Conservation (phyloP, 2,113 vertebrate genomes). For the human region GRCh38 chr22:47518001-47518500, state of each 20-base stretch:
- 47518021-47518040: too few relatives aligned
- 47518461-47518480: not conserved
- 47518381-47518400: not conserved
- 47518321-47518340: rapidly evolving
- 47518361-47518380: not conserved
- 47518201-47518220: not conserved
- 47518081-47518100: not conserved
- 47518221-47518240: not conserved
- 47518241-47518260: not conserved
- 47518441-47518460: not conserved
- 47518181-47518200: not conserved
- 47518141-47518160: not conserved
- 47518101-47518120: too few relatives aligned
- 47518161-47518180: too few relatives aligned
- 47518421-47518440: not conserved
- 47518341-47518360: not conserved
- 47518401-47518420: not conserved
- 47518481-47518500: not conserved
- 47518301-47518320: not conserved
- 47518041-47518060: rapidly evolving
- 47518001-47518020: not conserved
- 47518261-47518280: not conserved
- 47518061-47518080: not conserved
- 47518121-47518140: not conserved
- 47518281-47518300: rapidly evolving